Conservation (phyloP, 2,113 vertebrate species). For the Cercocebus atys region DNA sequence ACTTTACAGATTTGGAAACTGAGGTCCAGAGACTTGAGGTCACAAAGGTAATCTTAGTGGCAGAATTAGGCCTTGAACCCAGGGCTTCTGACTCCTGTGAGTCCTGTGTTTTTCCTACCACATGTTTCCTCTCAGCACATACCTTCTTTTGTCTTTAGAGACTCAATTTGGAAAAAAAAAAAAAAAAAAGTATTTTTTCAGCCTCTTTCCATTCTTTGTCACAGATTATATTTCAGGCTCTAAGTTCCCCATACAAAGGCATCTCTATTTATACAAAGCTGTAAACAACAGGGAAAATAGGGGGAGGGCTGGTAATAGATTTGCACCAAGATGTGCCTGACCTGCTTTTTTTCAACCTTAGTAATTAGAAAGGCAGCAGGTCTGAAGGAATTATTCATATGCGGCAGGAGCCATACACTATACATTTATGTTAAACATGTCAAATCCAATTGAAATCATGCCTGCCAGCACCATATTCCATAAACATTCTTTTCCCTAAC, state of each 20-base stretch:
- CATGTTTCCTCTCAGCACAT: neutral
- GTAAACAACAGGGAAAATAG: slow-evolving; percentile 52
- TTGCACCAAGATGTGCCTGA: slow-evolving; percentile 87
- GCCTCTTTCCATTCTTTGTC: slow-evolving; percentile 2
- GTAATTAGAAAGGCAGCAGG: slow-evolving; percentile 87
- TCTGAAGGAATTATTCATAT: slow-evolving; percentile 89
- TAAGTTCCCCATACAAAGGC: slow-evolving; percentile 33
- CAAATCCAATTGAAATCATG: slow-evolving; percentile 88
- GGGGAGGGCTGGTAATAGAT: slow-evolving; percentile 75
- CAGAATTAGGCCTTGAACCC: neutral
- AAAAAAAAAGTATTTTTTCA: neutral
- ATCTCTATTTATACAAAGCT: slow-evolving; percentile 53
- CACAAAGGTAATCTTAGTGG: neutral
- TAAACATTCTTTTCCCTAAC: slow-evolving; percentile 82
- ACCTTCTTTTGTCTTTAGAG: neutral
- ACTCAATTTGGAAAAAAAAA: neutral
- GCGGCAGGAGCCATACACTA: slow-evolving; percentile 83
- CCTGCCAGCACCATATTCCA: slow-evolving; percentile 84
- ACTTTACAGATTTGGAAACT: neutral
- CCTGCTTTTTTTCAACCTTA: slow-evolving; percentile 84
- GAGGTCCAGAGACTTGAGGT: neutral
- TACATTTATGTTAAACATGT: slow-evolving; percentile 93
- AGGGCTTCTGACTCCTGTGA: neutral
- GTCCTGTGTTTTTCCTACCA: neutral
- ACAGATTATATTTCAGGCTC: slow-evolving; percentile 19